These are phyloP conservation scores for Stictonetta naevosa DNA, from an alignment of 2,113 vertebrate species.

Conservation along the genomic window DNA sequence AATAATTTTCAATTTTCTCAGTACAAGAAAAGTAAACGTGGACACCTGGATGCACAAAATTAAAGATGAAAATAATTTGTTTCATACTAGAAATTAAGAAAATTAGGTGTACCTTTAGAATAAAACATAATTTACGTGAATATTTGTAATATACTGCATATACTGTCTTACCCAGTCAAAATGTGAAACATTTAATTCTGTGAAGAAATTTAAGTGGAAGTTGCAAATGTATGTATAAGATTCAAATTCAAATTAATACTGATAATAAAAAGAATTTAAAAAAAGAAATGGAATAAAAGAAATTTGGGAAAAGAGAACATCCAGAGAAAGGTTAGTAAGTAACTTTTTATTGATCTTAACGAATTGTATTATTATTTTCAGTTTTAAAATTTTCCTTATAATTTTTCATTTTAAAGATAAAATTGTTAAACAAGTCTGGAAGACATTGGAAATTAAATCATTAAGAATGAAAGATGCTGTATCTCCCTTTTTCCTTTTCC, in stretches of 20 bases:
- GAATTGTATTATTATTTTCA: background rate
- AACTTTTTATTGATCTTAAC: background rate
- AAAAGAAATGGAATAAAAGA: background rate
- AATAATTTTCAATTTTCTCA: background rate
- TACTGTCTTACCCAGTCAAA: background rate
- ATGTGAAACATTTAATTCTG: background rate
- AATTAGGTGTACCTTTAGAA: background rate
- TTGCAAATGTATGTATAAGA: background rate
- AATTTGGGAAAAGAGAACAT: background rate
- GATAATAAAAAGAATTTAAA: background rate
- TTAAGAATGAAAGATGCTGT: background rate
- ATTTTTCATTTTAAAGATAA: background rate
- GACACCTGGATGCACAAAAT: background rate
- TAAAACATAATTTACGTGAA: background rate
- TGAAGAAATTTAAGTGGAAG: background rate
- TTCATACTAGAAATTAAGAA: background rate
- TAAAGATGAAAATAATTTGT: background rate
- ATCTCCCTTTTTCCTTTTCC: background rate
- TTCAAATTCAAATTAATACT: background rate
- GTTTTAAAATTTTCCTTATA: background rate
- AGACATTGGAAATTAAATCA: background rate
- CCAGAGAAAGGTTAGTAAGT: background rate
- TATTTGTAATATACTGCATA: background rate
- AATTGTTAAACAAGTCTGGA: background rate
- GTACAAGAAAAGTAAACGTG: background rate